Evolutionary conservation across 1,140 invertebrate species (phyloP).

Genomic region (Drosophila sucinea): DNA sequence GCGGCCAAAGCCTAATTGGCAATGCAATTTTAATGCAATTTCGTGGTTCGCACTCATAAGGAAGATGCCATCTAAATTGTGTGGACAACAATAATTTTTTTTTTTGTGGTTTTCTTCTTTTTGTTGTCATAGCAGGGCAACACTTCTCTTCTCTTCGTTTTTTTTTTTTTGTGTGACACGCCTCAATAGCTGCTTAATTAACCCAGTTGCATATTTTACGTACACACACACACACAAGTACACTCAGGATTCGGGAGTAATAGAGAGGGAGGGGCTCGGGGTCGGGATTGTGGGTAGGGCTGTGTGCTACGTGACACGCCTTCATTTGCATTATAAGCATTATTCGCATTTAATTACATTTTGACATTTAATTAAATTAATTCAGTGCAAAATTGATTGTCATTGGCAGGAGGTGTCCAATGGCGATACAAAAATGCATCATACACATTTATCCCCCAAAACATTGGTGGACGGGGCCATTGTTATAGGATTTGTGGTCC

Average conservation of each 20-base stretch:
- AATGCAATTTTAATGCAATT: constrained; percentile 71
- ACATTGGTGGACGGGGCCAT: not conserved
- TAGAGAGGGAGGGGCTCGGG: not conserved
- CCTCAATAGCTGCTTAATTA: constrained; percentile 78
- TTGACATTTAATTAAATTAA: constrained; percentile 79
- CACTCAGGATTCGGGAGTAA: not conserved
- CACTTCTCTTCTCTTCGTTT: constrained; percentile 13
- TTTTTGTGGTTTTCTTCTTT: not conserved
- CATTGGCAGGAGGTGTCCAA: constrained; percentile 47
- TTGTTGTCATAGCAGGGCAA: not conserved
- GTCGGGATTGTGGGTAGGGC: constrained; percentile 2
- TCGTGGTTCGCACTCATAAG: constrained; percentile 44
- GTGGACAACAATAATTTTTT: not conserved
- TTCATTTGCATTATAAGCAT: constrained; percentile 65
- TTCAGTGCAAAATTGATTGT: constrained; percentile 66
- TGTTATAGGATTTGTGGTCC: constrained; percentile 13
- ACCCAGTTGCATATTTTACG: constrained; percentile 74
- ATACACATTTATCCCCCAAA: not conserved
- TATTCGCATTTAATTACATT: constrained; percentile 73
- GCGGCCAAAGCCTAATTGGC: constrained; percentile 65
- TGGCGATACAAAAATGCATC: constrained; percentile 16
- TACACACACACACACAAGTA: constrained; percentile 24
- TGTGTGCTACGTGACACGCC: constrained; percentile 43
- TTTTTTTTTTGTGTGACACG: constrained; percentile 42
- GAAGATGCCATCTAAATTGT: constrained; percentile 2